Percentiles rank a stretch among this genome's conserved stretches.
Evolutionary conservation across 2,113 vertebrate species (phyloP).

Genomic region (Panurus biarmicus): DNA sequence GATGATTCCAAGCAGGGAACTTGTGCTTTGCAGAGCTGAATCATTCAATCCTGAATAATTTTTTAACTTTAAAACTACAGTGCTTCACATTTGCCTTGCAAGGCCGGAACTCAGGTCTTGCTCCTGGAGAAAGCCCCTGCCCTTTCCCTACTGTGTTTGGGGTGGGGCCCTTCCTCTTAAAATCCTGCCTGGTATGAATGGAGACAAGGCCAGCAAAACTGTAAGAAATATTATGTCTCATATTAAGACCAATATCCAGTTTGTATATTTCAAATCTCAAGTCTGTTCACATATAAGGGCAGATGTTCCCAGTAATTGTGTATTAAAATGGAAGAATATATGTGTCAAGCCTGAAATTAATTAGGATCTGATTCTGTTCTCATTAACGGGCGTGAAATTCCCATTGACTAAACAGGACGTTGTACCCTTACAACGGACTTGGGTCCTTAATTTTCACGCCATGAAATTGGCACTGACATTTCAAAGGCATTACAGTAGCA

Average conservation of each 20-base stretch:
- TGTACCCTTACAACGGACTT: neutral
- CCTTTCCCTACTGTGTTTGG: rapidly evolving
- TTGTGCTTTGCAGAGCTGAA: neutral
- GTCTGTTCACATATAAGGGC: neutral
- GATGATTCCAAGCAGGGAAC: neutral
- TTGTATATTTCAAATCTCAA: neutral
- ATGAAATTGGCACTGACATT: neutral
- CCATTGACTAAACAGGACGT: neutral
- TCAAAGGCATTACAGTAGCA: slow-evolving; percentile 14
- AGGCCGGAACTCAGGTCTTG: neutral
- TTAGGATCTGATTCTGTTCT: slow-evolving; percentile 1
- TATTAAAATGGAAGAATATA: neutral
- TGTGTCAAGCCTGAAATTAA: slow-evolving; percentile 5
- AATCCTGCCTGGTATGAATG: neutral
- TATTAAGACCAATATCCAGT: neutral
- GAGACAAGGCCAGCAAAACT: neutral
- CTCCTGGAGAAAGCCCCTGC: neutral
- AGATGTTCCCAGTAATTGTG: neutral
- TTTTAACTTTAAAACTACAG: neutral
- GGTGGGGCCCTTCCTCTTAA: neutral
- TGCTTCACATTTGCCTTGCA: neutral
- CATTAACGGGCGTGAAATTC: neutral
- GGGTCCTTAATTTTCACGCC: neutral
- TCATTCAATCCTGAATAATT: neutral
- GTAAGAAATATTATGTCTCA: neutral